Evolutionary conservation across 2,113 vertebrate species (phyloP).

Genomic region (Chionomys nivalis): DNA sequence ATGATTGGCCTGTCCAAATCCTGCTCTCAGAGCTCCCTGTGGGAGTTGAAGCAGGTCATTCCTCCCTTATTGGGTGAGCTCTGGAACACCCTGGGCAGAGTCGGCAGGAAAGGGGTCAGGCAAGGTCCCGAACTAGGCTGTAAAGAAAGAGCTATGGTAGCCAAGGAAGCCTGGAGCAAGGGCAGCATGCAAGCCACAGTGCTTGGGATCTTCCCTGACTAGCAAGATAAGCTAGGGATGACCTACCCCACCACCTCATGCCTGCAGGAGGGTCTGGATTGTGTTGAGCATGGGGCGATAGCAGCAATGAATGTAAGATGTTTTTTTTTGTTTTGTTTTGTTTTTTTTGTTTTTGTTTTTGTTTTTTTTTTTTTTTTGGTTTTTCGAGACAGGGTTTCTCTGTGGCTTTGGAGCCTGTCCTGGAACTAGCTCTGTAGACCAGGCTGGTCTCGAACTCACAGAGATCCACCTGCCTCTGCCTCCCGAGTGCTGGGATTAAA

Average conservation of each 20-base stretch:
- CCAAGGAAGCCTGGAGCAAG: neutral
- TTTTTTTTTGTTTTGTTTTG: no score
- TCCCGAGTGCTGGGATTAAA: no score
- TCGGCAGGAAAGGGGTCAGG: neutral
- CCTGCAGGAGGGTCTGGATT: neutral
- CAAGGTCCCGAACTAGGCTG: neutral
- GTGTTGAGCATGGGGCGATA: neutral
- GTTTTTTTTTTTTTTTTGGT: no score
- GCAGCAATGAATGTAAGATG: neutral
- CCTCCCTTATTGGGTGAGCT: no score
- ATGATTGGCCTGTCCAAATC: fast-evolving
- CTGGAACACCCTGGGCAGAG: neutral
- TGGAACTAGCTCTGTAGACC: no score
- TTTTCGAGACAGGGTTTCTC: no score
- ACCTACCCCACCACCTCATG: fast-evolving
- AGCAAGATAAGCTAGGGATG: neutral
- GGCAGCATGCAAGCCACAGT: no score
- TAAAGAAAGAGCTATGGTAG: neutral
- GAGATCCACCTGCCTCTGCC: no score
- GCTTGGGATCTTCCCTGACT: neutral
- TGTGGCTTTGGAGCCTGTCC: no score
- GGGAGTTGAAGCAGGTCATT: neutral
- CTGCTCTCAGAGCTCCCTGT: neutral
- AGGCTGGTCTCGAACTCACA: no score
- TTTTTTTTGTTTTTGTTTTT: no score